Evolutionary conservation across 1,140 invertebrate species (phyloP), one percentile per base, ranked within the genome.

Genomic region (Gonioctena quinquepunctata): DNA sequence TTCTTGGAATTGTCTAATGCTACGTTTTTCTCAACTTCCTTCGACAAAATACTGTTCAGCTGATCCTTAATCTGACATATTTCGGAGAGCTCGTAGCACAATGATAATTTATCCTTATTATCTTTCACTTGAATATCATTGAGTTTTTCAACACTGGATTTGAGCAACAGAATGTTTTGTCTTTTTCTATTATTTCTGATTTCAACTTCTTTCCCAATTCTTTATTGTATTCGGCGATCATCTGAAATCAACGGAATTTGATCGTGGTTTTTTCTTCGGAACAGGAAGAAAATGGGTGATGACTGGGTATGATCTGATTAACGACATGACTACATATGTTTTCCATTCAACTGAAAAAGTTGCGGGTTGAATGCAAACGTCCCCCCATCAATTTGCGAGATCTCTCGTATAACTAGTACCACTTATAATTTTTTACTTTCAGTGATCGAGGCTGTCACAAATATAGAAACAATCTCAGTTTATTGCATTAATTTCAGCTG

Each of bases 171-270:
- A 13, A 81, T 81, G 69, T 71, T 6, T 66, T 68, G 52, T 81
- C 80, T 56, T 72, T 66, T 59, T 75, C 69, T 22, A 69, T 64
- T 0, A 81, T 66, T 70, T 80, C 79, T 48, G 61, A 23, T 71
- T 80, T 79, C 4, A 79, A 59, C 70, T 79, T 76, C 60, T 79
- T 72, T 3, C 74, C 76, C 21, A 80, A 27, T 69, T 80, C 75
- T 72, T 81, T 80, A 70, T 79, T 80, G 69, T 77, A 80, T 72
- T 81, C 78, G 6, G 80, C 78, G n/a, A 80, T 73, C 25, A 81
- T 50, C 79, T 81, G 48, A 19, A 70, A 74, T 42, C 2, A 13
- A 42, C 1, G n/a, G n/a, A n/a, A n/a, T n/a, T n/a, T n/a, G n/a
- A n/a, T n/a, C n/a, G n/a, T n/a, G n/a, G n/a, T n/a, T n/a, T n/a